phyloP scores from a whole-genome alignment of 2,888 invertebrate species.

The Pheosia gnoma region DNA sequence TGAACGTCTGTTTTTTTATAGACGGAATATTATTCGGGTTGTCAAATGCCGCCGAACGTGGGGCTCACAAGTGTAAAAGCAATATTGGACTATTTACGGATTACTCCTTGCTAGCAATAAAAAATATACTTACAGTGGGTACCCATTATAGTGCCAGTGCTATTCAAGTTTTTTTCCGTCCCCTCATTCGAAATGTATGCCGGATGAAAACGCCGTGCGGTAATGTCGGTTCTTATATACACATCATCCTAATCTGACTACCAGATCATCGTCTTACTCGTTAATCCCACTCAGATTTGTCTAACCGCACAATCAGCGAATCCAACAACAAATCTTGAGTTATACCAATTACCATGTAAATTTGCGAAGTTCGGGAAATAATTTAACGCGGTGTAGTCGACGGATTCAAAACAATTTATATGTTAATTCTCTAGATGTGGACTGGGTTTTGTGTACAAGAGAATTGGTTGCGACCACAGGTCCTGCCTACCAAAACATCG shows the following conservation, averaged over 20 bases:
- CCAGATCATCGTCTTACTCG: slow-evolving; percentile 60
- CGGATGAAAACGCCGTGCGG: not conserved
- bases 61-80: not conserved
- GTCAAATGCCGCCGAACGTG: not conserved
- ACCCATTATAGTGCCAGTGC: too few species aligned
- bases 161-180: too few species aligned
- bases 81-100: too few species aligned
- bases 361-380: slow-evolving; percentile 82
- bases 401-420: slow-evolving; percentile 83
- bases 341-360: slow-evolving; percentile 83
- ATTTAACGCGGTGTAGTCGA: slow-evolving; percentile 79
- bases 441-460: slow-evolving; percentile 48
- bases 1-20: too few species aligned
- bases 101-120: too few species aligned
- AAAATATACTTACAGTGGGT: too few species aligned
- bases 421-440: slow-evolving; percentile 79
- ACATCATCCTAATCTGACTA: slow-evolving; percentile 59
- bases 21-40: too few species aligned
- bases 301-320: slow-evolving; percentile 75
- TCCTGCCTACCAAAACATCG: slow-evolving; percentile 16
- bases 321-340: slow-evolving; percentile 82
- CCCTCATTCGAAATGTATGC: too few species aligned
- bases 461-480: slow-evolving; percentile 33
- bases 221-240: slow-evolving; percentile 42
- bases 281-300: slow-evolving; percentile 69